Evolutionary conservation across 1,140 invertebrate species (phyloP), one percentile per base, ranked within the genome.

Genomic region (Pantala flavescens): DNA sequence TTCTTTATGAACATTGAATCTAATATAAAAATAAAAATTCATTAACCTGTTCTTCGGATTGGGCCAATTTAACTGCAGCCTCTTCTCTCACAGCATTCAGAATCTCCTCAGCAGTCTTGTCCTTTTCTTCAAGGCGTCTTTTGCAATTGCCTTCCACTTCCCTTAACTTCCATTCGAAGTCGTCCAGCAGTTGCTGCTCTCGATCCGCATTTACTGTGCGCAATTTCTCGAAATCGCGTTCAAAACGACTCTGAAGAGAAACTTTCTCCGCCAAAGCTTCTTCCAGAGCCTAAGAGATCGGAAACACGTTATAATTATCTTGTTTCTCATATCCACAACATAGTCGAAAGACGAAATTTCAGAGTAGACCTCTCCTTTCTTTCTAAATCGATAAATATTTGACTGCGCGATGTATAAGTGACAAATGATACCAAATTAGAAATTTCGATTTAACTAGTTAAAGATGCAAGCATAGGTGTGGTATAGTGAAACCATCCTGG

Each of bases 111-210:
- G 81, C 79, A 21, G 77, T 80, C 74, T 81, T 82, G 77, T 84
- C 85, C 73, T 80, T 81, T 70, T 87, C 86, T 72, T 87, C 85
- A 19, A 88, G 76, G 77, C 86, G 85, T 77, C 85, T 85, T 79
- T 90, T 90, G 78, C 87, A 88, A 21, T 82, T 82, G 74, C 85
- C 83, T 79, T 89, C 86, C 75, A 89, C 88, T 80, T 90, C 87
- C 70, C 88, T 80, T 43, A 90, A 79, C 79, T 90, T 89, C 88
- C 88, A 90, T 81, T 90, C 89, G 77, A 89, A 90, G 79, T 90
- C 89, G 73, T 88, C 86, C 78, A 90, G 81, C 23, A 90, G 80
- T 77, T 87, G 84, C 74, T 88, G 87, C 79, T 90, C 88, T 74
- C 87, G 84, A 23, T 86, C 81, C 76, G 83, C 82, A 78, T 84